Base-by-base conservation (phyloP, 1,140 invertebrate species). In the Papilio helenus region DNA sequence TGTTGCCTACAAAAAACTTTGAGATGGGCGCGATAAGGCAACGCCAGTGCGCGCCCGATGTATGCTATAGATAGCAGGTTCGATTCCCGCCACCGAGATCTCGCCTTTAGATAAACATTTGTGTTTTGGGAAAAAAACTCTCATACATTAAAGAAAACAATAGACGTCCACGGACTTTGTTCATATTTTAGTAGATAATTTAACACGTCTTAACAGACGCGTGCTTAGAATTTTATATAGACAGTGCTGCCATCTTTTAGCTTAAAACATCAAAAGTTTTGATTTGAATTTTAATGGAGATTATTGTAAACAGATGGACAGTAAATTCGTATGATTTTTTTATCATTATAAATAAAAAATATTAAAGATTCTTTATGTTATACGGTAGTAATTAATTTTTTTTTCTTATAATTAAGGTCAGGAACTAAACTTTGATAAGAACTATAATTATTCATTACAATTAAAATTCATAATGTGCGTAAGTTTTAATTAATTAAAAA, bases 61-160 rank as follows among this genome's bases (percentile, higher is more conserved):
- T 84, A 76, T 87, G 78, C 85, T 82, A 79, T 44, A 46, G 89
- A 90, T 90, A 90, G 83, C 80, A 80, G 80, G 81, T 90, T 90
- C 86, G 90, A 90, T 90, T 88, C 90, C 87, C 88, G 81, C 82
- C 79, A 74, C 77, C 81, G 82, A 85, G 90, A 92, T 92, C 82
- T 87, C 87, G 81, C 86, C 85, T 81, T 77, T 55, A 83, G 88
- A 90, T 92, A 90, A 87, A 79, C 51, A 79, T 79, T 80, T 79
- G 81, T 88, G 86, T 90, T 90, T 90, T 87, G 82, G 85, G 84
- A 85, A 86, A 86, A 86, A 86, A 83, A 65, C 20, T 68, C 76
- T 20, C 79, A 80, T 82, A 81, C 82, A 82, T 81, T 79, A 82
- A 82, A 73, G 42, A 73, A 86, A 84, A 88, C 88, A 89, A 89